These are phyloP conservation scores for Neomonachus schauinslandi DNA, from an alignment of 2,113 vertebrate genomes.

Conservation along the genomic window DNA sequence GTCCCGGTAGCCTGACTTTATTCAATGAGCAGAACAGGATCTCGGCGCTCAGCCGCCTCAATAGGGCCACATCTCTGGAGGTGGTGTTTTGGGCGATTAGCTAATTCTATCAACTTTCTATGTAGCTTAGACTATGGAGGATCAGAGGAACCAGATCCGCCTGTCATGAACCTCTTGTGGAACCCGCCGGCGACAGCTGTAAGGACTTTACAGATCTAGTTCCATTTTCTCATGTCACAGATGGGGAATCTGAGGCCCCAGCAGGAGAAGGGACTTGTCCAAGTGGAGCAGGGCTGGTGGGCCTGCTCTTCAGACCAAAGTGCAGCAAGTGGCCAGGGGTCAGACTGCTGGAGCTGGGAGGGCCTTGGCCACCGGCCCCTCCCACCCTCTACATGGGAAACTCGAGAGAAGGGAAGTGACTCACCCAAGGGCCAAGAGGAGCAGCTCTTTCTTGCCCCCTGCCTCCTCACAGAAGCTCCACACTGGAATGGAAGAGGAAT, in stretches of 20 bases:
- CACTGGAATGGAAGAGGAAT: neutral
- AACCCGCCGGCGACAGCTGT: neutral
- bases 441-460: neutral
- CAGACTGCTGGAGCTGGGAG: neutral
- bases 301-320: neutral
- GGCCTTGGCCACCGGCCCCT: neutral
- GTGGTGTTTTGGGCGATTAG: neutral
- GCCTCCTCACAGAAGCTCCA: neutral
- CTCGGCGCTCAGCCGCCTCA: neutral
- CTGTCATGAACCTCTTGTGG: neutral
- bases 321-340: neutral
- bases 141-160: neutral
- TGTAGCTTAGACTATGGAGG: neutral
- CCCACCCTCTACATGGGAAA: neutral
- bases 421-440: neutral
- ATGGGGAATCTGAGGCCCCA: neutral
- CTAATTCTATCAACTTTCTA: neutral
- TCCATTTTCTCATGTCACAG: neutral
- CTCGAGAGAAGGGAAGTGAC: neutral
- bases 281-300: neutral
- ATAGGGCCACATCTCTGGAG: neutral
- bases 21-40: conserved; percentile 33
- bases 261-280: neutral
- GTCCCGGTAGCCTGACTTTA: conserved; percentile 11
- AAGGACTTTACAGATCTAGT: neutral